Conservation (phyloP, 2,797 vertebrate genomes). For the Ptychobarbus kaznakovi region DNA sequence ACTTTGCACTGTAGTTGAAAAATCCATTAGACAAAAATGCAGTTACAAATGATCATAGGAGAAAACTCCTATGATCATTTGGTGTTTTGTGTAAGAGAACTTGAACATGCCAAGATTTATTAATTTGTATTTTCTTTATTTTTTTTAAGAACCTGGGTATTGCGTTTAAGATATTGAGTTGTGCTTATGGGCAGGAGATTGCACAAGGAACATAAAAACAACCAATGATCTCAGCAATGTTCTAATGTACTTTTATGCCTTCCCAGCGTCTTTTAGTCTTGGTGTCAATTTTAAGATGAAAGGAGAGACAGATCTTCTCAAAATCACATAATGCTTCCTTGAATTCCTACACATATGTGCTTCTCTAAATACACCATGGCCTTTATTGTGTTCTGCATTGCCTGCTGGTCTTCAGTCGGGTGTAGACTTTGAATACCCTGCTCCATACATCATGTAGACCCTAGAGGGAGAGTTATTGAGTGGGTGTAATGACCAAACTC, state of each 20-base stretch:
- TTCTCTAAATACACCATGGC: background rate
- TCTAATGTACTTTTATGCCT: background rate
- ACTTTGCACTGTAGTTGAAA: background rate
- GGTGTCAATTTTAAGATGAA: slow-evolving; percentile 20
- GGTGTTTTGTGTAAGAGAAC: background rate
- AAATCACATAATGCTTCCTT: background rate
- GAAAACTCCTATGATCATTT: background rate
- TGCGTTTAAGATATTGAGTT: slow-evolving; percentile 41
- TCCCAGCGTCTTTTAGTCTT: background rate
- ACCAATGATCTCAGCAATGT: slow-evolving; percentile 16
- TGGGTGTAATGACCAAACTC: slow-evolving; percentile 54
- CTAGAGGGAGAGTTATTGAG: slow-evolving; percentile 40
- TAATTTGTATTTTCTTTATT: background rate
- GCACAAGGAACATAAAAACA: slow-evolving; percentile 35
- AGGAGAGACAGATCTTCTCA: slow-evolving; percentile 16
- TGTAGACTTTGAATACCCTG: slow-evolving; percentile 33
- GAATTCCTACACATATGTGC: background rate
- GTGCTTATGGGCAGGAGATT: slow-evolving; percentile 42
- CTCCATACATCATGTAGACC: slow-evolving; percentile 53
- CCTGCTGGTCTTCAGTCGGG: slow-evolving; percentile 20
- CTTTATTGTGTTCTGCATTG: slow-evolving; percentile 1
- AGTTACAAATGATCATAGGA: background rate
- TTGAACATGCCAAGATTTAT: background rate
- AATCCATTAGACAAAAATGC: background rate
- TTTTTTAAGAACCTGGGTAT: slow-evolving; percentile 3